Evolutionary conservation across 2,797 vertebrate species (phyloP).

Genomic region (Tiaroga cobitis): DNA sequence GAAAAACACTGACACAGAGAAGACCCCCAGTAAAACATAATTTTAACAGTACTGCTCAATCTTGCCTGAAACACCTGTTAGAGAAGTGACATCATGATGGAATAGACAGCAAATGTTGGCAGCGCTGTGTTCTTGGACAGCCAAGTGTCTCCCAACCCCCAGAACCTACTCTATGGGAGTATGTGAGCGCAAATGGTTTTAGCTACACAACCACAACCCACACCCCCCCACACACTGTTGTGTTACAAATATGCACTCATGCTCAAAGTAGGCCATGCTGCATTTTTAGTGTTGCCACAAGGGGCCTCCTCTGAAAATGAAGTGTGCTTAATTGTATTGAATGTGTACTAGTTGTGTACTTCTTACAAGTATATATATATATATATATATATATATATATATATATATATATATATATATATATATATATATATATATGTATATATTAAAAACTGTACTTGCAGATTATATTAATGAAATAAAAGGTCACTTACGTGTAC

Average conservation of each 20-base stretch:
- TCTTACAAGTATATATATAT: background rate
- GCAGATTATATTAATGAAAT: too few species aligned
- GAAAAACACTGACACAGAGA: background rate
- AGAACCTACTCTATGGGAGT: background rate
- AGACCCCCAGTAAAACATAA: slow-evolving; percentile 5
- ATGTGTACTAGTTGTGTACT: background rate
- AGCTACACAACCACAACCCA: background rate
- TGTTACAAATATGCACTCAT: background rate
- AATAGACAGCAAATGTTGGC: slow-evolving; percentile 47
- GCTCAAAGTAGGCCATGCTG: background rate
- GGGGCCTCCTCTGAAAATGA: background rate
- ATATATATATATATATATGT: too few species aligned
- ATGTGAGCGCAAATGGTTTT: background rate
- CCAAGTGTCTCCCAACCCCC: background rate
- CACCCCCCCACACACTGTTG: background rate
- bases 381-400: too few species aligned
- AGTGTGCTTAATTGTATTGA: background rate
- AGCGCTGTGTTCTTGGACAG: slow-evolving; percentile 26
- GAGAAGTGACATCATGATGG: slow-evolving; percentile 2
- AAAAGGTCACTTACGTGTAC: too few species aligned
- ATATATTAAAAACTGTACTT: background rate
- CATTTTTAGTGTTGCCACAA: background rate
- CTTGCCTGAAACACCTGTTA: slow-evolving; percentile 22
- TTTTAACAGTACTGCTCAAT: background rate
- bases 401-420: too few species aligned